These are phyloP conservation scores for Macroglossus sobrinus DNA, from an alignment of 2,113 vertebrate species.

Conservation along the genomic window DNA sequence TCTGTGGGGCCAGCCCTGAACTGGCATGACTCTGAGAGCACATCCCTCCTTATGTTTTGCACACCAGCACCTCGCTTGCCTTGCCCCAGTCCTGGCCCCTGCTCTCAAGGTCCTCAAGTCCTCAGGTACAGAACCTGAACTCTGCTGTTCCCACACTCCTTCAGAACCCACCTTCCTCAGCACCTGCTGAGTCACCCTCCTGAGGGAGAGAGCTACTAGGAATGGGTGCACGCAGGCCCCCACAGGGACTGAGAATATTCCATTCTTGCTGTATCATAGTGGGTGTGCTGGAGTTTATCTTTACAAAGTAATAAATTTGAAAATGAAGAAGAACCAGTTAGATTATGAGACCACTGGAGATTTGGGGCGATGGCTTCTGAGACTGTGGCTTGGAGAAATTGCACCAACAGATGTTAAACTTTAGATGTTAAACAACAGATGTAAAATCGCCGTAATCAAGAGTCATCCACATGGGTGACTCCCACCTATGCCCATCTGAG, in stretches of 20 bases:
- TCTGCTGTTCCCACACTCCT: not conserved
- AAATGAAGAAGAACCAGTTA: not conserved
- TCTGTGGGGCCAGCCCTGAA: not conserved
- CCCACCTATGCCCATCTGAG: not conserved
- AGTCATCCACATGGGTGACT: not conserved
- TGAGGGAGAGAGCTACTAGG: not conserved
- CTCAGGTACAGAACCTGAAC: not conserved
- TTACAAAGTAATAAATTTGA: not conserved
- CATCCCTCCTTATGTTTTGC: not conserved
- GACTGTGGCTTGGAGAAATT: not conserved
- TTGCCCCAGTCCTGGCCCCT: not conserved
- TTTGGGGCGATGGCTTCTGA: not conserved
- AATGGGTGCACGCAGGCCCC: not conserved
- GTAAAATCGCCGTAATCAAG: not conserved
- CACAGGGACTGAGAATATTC: not conserved
- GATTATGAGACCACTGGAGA: not conserved
- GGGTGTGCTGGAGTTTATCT: not conserved
- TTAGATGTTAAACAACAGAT: too few species aligned
- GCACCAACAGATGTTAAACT: not conserved
- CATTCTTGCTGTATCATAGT: not conserved
- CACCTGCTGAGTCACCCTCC: not conserved
- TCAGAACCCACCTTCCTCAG: not conserved
- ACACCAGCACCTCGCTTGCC: not conserved
- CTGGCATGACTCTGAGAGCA: too few species aligned
- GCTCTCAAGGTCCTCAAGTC: not conserved